Percentiles rank a stretch among this genome's conserved stretches.
Evolutionary conservation across 2,888 invertebrate genomes (phyloP).

Genomic region (Chrysomela aeneicollis): DNA sequence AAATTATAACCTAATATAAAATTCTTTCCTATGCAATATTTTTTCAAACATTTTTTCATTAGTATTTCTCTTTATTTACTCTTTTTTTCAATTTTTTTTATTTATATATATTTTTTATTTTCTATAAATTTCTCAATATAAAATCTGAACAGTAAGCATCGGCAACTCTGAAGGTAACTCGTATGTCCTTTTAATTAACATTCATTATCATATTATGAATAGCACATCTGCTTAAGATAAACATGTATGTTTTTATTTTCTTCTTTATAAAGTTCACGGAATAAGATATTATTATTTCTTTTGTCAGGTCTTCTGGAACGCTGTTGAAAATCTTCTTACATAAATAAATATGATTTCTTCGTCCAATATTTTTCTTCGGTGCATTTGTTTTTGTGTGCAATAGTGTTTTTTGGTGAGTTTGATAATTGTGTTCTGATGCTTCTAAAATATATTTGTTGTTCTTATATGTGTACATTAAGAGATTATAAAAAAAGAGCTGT

Average conservation of each 20-base stretch:
- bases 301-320: too few species aligned
- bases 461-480: neutral
- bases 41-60: too few species aligned
- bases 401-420: neutral
- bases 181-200: neutral
- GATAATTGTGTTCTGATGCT: neutral
- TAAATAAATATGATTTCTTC: neutral
- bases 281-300: neutral
- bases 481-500: neutral
- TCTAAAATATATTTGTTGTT: neutral
- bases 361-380: too few species aligned
- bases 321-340: too few species aligned
- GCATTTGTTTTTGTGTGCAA: neutral
- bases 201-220: neutral
- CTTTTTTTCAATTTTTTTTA: too few species aligned
- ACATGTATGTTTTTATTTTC: neutral
- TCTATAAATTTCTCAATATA: too few species aligned
- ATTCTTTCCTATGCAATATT: too few species aligned
- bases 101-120: too few species aligned
- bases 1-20: neutral
- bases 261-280: neutral
- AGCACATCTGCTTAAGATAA: neutral
- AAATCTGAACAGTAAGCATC: too few species aligned
- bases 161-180: too few species aligned
- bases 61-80: too few species aligned